A percentile compares a stretch with the other conserved stretches of the same genome.
phyloP scores from a whole-genome alignment of 1,140 invertebrate species.

The Dendroctonus ponderosae region DNA sequence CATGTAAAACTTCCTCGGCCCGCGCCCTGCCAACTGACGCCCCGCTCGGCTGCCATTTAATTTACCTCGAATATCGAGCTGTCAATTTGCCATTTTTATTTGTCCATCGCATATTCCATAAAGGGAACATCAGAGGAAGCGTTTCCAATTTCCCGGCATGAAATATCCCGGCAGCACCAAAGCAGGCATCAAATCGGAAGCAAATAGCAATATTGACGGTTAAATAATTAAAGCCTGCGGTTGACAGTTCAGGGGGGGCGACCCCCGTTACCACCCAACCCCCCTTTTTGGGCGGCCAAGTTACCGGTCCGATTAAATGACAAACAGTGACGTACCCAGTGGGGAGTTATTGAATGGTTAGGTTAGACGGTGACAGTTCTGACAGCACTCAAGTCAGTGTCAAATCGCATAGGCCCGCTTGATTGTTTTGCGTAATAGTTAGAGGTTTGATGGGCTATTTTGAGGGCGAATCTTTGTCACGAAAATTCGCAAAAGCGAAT shows the following conservation, averaged over 20 bases:
- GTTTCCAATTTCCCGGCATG: conserved; percentile 24
- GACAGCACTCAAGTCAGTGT: too few relatives aligned
- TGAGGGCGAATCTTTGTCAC: too few relatives aligned
- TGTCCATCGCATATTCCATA: conserved; percentile 18
- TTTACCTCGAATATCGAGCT: conserved; percentile 1
- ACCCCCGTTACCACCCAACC: background rate
- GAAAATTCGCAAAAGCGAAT: too few relatives aligned
- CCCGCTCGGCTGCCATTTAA: background rate
- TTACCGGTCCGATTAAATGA: conserved; percentile 10
- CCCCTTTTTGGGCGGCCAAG: background rate
- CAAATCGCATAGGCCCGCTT: too few relatives aligned
- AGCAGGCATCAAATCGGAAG: conserved; percentile 32
- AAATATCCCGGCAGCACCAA: conserved; percentile 25
- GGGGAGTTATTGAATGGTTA: too few relatives aligned
- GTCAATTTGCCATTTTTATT: conserved; percentile 12
- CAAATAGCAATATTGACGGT: conserved; percentile 34
- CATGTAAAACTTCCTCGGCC: too few relatives aligned
- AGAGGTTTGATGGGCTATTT: too few relatives aligned
- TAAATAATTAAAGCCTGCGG: conserved; percentile 35
- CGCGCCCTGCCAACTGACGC: too few relatives aligned
- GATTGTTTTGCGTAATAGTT: too few relatives aligned
- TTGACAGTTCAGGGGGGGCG: conserved; percentile 19
- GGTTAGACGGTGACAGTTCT: too few relatives aligned
- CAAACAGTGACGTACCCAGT: conserved; percentile 3
- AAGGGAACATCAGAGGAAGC: conserved; percentile 14